Conservation (phyloP, 2,888 invertebrate genomes). For the Escarpia spicata region DNA sequence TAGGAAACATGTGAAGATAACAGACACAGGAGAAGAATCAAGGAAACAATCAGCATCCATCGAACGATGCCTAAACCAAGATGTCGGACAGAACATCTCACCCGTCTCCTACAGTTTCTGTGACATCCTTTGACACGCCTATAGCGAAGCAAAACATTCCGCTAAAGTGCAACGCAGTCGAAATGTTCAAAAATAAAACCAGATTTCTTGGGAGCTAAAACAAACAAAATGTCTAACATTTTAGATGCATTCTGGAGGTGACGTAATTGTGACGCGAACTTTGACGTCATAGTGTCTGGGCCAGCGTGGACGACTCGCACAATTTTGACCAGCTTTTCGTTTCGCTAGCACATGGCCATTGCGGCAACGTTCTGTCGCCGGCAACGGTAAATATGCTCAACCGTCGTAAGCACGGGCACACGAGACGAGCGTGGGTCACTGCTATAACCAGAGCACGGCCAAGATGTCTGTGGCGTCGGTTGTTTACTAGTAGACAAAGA, state of each 20-base stretch:
- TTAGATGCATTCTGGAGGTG: neutral
- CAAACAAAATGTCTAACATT: no score
- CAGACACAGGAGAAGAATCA: no score
- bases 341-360: neutral
- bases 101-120: no score
- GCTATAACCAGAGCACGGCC: neutral
- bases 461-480: neutral
- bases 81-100: no score
- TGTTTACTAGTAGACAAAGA: neutral
- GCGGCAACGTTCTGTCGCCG: neutral
- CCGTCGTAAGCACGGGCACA: neutral
- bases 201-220: no score
- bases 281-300: slow-evolving; percentile 1
- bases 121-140: no score
- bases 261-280: neutral
- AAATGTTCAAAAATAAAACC: no score
- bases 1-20: no score
- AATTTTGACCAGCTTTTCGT: neutral
- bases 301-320: neutral
- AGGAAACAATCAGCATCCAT: no score
- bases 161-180: no score
- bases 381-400: neutral
- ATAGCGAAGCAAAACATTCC: no score
- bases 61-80: no score
- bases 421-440: neutral